Percentiles rank a stretch among this genome's conserved stretches.
phyloP scores from a whole-genome alignment of 2,797 vertebrate genomes.

The Cichlasoma orientale region DNA sequence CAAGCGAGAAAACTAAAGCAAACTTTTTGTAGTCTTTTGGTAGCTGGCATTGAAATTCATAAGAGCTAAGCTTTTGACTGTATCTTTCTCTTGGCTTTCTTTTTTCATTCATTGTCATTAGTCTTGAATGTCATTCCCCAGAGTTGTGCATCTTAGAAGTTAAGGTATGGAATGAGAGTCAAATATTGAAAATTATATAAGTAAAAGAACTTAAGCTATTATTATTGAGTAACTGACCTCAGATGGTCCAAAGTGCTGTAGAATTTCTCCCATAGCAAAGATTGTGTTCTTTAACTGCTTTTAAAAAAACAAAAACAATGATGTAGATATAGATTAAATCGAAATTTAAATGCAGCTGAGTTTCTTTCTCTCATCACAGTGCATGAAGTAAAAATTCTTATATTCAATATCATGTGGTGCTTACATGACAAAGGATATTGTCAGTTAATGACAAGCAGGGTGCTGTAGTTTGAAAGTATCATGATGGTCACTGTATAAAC shows the following conservation, averaged over 20 bases:
- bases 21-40: conserved; percentile 22
- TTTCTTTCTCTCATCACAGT: neutral
- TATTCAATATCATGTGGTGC: neutral
- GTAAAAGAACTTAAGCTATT: neutral
- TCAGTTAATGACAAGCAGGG: neutral
- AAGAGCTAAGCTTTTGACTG: conserved; percentile 20
- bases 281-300: neutral
- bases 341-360: neutral
- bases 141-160: conserved; percentile 6
- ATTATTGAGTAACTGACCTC: neutral
- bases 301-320: neutral
- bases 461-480: conserved; percentile 13
- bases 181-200: neutral
- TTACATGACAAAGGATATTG: neutral
- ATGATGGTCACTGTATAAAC: conserved; percentile 15
- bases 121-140: conserved; percentile 16
- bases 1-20: neutral
- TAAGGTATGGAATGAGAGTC: neutral
- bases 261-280: neutral
- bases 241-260: neutral
- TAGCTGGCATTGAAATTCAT: conserved; percentile 33
- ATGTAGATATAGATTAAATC: neutral
- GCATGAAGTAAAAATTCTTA: neutral
- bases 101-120: conserved; percentile 42
- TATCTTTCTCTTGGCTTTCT: conserved; percentile 5